A percentile compares a stretch with the other conserved stretches of the same genome.
Evolutionary conservation across 2,113 vertebrate species (phyloP).

Genomic region (Pipra filicauda): DNA sequence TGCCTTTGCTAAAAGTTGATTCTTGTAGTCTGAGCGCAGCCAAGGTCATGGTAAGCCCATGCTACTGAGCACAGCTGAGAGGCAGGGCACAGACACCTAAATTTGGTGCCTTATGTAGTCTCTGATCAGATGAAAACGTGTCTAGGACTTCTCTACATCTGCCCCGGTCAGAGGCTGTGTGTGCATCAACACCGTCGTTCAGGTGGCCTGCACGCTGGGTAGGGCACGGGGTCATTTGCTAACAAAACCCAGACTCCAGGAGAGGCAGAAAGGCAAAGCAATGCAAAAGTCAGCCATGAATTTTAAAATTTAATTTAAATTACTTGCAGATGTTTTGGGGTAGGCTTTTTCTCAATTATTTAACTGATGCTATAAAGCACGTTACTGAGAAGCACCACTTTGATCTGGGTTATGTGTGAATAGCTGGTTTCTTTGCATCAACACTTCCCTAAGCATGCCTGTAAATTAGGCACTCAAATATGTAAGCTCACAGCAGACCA

Average conservation of each 20-base stretch:
- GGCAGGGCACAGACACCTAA: not conserved
- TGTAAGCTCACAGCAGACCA: not conserved
- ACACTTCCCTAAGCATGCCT: not conserved
- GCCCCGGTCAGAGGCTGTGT: not conserved
- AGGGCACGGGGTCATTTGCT: not conserved
- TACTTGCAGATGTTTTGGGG: constrained; percentile 17
- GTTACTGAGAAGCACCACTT: not conserved
- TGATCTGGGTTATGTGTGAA: not conserved
- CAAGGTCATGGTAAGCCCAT: not conserved
- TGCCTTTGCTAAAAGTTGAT: not conserved
- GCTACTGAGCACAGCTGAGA: not conserved
- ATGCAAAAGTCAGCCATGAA: not conserved
- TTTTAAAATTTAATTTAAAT: constrained; percentile 43
- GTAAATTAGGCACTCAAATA: constrained; percentile 29
- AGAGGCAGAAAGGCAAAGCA: not conserved
- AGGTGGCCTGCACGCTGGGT: rapidly evolving
- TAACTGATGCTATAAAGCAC: not conserved
- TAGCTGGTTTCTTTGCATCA: not conserved
- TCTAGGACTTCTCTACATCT: not conserved
- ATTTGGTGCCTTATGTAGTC: not conserved
- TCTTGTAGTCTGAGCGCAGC: not conserved
- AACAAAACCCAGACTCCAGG: not conserved
- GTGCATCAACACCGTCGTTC: rapidly evolving
- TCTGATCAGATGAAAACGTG: not conserved
- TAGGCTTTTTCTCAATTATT: constrained; percentile 13